Base-by-base conservation (phyloP, 2,888 invertebrate species). In the Clitarchus hookeri region DNA sequence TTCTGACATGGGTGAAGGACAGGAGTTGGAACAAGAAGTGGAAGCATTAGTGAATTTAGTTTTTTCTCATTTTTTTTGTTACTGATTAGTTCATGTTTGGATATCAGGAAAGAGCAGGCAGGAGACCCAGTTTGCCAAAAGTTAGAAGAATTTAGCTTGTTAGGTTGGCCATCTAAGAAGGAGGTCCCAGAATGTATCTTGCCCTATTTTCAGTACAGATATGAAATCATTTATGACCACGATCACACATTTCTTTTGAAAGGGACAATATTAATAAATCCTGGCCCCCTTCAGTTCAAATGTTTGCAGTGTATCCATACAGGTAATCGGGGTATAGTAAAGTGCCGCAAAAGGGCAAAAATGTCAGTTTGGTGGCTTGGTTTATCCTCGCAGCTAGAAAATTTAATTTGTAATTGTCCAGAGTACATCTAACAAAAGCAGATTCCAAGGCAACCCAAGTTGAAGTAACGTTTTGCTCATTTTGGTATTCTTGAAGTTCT, bases 291-390 rank as follows among this genome's bases (percentile, higher is more conserved):
- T 77, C 88, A 87, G 82, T 16, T 79, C 25, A 88, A 89, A 84
- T 85, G 89, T 12, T 83, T 89, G 27, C 36, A 86, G 26, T 83
- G 84, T 84, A 85, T 90, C 8, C 89, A 90, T 83, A 86, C 86
- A 53, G 89, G 89, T 3, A 90, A 90, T 85, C 86, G 88, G 0
- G 90, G 89, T 0, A 88, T 89, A 36, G 88, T 86, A 12, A 89
- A 89, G 82, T 89, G 89, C 84, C 79, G 88, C 16, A 85, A 83
- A 12, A 53, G 88, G 48, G 89, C 89, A 11, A 88, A 88, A 83
- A 88, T 88, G 27, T 88, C 88, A 12, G 88, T 89, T 23, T 89
- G 89, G 89, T 89, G 89, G 89, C 79, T 87, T 2, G 89, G 89
- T 0, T 44, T 89, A 44, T 86, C 86, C 13, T 36, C 80, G 0